Evolutionary conservation across 2,888 invertebrate species (phyloP).

Genomic region (Melolontha melolontha): DNA sequence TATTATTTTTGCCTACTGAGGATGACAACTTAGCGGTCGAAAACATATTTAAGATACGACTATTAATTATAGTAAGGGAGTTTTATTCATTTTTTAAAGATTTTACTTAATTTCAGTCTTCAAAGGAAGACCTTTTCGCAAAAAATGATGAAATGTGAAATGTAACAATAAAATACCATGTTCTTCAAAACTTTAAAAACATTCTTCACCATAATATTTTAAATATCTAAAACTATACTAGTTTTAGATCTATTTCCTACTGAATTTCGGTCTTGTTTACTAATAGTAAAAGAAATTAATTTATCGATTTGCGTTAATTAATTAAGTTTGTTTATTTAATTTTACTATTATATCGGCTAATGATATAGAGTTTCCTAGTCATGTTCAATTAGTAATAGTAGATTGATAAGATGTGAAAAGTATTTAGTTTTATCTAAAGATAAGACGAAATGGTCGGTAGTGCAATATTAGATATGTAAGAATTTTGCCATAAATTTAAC

Average conservation of each 20-base stretch:
- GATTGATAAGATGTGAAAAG: constrained; percentile 3
- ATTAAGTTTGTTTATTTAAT: constrained; percentile 53
- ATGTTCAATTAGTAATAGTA: constrained; percentile 48
- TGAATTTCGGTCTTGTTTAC: constrained; percentile 37
- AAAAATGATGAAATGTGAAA: too few relatives aligned
- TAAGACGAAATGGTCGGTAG: constrained; percentile 52
- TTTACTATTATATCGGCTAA: constrained; percentile 62
- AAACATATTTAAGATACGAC: too few relatives aligned
- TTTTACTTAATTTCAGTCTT: too few relatives aligned
- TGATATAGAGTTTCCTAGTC: constrained; percentile 63
- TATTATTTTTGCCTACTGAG: too few relatives aligned
- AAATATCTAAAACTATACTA: neutral
- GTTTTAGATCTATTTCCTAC: neutral
- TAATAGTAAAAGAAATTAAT: constrained; percentile 43
- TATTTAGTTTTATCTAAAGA: constrained; percentile 28
- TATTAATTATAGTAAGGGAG: too few relatives aligned
- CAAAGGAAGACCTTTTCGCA: too few relatives aligned
- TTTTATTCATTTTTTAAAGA: too few relatives aligned
- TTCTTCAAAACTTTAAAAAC: neutral
- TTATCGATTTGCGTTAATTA: constrained; percentile 45
- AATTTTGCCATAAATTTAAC: neutral
- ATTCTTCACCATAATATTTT: neutral
- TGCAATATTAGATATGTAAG: constrained; percentile 55
- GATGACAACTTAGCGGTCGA: too few relatives aligned
- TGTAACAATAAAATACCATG: too few relatives aligned